Percentiles rank a stretch among this genome's conserved stretches.
phyloP scores from a whole-genome alignment of 2,888 invertebrate genomes.

The Hydropsyche betteni region DNA sequence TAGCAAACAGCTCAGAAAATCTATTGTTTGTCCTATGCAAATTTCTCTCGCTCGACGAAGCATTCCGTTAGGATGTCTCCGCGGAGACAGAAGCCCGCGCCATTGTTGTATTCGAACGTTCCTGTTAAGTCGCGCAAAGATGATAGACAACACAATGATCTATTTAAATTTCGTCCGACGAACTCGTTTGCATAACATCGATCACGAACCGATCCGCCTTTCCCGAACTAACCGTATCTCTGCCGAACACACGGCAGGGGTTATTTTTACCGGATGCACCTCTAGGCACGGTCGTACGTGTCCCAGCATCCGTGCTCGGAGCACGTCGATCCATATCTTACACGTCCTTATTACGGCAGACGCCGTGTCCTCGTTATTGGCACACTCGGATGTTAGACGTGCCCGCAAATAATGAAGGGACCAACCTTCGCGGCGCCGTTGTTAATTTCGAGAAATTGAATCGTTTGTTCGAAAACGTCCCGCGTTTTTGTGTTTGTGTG shows the following conservation, averaged over 20 bases:
- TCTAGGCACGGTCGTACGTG: conserved; percentile 18
- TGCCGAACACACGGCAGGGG: neutral
- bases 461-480: no score
- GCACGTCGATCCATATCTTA: conserved; percentile 31
- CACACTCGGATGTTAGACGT: conserved; percentile 26
- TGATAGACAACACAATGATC: no score
- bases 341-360: neutral
- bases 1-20: neutral
- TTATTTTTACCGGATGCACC: conserved; percentile 4
- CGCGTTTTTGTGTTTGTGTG: no score
- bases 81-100: neutral
- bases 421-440: neutral
- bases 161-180: no score
- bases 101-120: neutral
- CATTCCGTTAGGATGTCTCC: neutral
- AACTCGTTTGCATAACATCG: no score
- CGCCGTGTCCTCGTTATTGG: conserved; percentile 11
- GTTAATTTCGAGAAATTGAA: no score
- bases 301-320: conserved; percentile 13
- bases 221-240: no score
- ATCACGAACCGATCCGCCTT: no score
- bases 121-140: neutral
- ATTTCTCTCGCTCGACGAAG: conserved; percentile 20
- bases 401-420: conserved; percentile 25
- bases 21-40: conserved; percentile 22